Percentiles rank a stretch among this genome's conserved stretches.
phyloP scores from a whole-genome alignment of 1,140 invertebrate species.

The Drosophila paulistorum region DNA sequence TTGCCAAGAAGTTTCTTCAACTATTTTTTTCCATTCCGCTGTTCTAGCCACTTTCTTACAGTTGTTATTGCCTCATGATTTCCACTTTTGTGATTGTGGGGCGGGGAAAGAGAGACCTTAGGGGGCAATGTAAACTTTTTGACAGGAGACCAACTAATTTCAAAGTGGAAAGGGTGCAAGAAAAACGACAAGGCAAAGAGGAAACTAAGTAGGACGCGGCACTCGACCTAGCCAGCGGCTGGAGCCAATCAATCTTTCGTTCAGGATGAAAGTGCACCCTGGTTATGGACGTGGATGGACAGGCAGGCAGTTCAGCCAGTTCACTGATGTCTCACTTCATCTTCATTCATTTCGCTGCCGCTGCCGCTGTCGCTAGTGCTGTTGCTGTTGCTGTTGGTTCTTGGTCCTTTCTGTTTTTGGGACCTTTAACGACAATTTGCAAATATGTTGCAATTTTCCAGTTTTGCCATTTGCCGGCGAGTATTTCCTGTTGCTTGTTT shows the following conservation, averaged over 20 bases:
- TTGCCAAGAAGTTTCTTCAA: conserved; percentile 16
- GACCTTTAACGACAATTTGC: conserved; percentile 67
- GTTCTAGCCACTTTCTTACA: conserved; percentile 21
- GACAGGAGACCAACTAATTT: conserved; percentile 52
- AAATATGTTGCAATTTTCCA: conserved; percentile 77
- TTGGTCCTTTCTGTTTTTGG: conserved; percentile 14
- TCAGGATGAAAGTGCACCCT: conserved; percentile 3
- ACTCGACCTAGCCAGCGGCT: conserved; percentile 23
- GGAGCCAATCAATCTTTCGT: conserved; percentile 57
- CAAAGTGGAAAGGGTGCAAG: conserved; percentile 20
- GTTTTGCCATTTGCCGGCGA: conserved; percentile 38
- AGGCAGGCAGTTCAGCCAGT: conserved; percentile 52
- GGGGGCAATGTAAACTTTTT: conserved; percentile 43
- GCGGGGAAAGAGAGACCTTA: not conserved
- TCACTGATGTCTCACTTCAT: conserved; percentile 59
- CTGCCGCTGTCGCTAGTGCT: conserved; percentile 2
- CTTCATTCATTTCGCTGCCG: conserved; percentile 69
- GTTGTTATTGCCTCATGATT: conserved; percentile 44
- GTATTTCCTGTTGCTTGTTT: conserved; percentile 33
- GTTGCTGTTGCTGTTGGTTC: not conserved
- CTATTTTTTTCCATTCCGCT: not conserved
- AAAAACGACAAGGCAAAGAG: conserved; percentile 14
- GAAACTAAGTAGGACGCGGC: conserved; percentile 35
- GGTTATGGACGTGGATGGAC: conserved; percentile 8
- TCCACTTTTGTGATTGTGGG: not conserved